Percentiles rank a stretch among this genome's conserved stretches.
phyloP scores from a whole-genome alignment of 1,140 invertebrate genomes.

The Triops cancriformis region DNA sequence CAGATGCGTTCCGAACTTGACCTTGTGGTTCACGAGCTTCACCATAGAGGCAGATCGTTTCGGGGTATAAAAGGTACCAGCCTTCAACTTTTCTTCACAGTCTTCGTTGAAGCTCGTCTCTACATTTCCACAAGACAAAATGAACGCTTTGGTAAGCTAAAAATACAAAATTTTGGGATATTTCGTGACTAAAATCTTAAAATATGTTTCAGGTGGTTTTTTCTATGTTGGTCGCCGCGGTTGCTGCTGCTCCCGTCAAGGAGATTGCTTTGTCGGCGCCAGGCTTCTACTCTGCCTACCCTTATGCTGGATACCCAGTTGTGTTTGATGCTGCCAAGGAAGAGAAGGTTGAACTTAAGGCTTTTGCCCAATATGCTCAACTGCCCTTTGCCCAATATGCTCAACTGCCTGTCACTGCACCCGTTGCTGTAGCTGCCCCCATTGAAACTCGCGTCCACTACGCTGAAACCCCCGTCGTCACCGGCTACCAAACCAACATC shows the following conservation, averaged over 20 bases:
- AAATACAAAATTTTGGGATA: not conserved
- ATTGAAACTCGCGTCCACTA: slow-evolving; percentile 2
- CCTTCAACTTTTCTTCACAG: not conserved
- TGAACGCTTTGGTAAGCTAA: slow-evolving; percentile 21
- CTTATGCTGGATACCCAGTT: not conserved
- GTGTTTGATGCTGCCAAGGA: not conserved
- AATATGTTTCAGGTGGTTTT: slow-evolving; percentile 8
- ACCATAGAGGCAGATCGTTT: not conserved
- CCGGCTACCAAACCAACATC: not conserved
- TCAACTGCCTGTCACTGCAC: not conserved
- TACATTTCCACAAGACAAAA: slow-evolving; percentile 14
- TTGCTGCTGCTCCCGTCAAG: slow-evolving; percentile 14
- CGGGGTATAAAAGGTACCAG: not conserved
- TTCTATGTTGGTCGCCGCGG: slow-evolving; percentile 17
- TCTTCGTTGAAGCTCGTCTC: slow-evolving; percentile 15
- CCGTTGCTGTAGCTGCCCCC: slow-evolving; percentile 20
- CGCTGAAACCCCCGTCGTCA: slow-evolving; percentile 15
- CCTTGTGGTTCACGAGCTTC: not conserved
- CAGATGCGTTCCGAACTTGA: not conserved
- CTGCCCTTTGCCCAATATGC: not conserved
- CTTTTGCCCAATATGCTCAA: not conserved
- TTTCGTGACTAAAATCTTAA: not conserved
- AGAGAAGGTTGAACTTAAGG: not conserved
- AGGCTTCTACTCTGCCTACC: not conserved
- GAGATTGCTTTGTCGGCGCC: not conserved